Conservation (phyloP, 2,113 vertebrate genomes). For the Labeo catla region DNA sequence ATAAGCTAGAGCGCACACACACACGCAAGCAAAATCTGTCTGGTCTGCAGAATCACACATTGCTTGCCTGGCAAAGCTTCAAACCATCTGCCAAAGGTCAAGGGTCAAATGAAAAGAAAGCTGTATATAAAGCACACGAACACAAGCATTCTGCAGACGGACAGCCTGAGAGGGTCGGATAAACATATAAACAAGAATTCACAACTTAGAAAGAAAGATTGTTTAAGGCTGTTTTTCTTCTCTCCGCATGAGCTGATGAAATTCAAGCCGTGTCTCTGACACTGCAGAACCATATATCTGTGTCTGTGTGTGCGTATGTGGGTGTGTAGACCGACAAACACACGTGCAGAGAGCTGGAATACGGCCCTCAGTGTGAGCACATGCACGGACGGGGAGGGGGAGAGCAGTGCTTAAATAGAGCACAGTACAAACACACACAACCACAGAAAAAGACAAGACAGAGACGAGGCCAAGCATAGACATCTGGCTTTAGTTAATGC, state of each 20-base stretch:
- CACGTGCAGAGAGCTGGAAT: slow-evolving; percentile 37
- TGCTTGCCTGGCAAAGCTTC: slow-evolving; percentile 57
- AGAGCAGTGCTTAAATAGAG: slow-evolving; percentile 49
- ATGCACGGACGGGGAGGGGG: slow-evolving; percentile 12
- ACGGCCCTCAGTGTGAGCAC: slow-evolving; percentile 28
- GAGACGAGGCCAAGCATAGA: slow-evolving; percentile 51
- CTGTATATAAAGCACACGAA: slow-evolving; percentile 45
- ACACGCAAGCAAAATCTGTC: slow-evolving; percentile 56
- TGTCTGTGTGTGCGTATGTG: neutral
- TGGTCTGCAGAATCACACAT: slow-evolving; percentile 60
- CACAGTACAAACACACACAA: slow-evolving; percentile 31
- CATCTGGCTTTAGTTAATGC: slow-evolving; percentile 62
- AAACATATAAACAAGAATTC: neutral
- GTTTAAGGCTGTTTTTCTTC: neutral
- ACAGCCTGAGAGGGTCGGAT: neutral
- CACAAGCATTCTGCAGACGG: slow-evolving; percentile 7
- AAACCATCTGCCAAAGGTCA: slow-evolving; percentile 63
- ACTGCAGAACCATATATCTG: slow-evolving; percentile 42
- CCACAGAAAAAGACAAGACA: slow-evolving; percentile 24
- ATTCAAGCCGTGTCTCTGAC: slow-evolving; percentile 52
- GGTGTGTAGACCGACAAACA: slow-evolving; percentile 22
- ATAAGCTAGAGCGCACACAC: slow-evolving; percentile 50
- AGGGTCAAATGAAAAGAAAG: slow-evolving; percentile 56
- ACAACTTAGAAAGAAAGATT: slow-evolving; percentile 2
- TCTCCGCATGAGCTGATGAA: slow-evolving; percentile 45